phyloP scores from a whole-genome alignment of 2,113 vertebrate species.

The Oryzias curvinotus region DNA sequence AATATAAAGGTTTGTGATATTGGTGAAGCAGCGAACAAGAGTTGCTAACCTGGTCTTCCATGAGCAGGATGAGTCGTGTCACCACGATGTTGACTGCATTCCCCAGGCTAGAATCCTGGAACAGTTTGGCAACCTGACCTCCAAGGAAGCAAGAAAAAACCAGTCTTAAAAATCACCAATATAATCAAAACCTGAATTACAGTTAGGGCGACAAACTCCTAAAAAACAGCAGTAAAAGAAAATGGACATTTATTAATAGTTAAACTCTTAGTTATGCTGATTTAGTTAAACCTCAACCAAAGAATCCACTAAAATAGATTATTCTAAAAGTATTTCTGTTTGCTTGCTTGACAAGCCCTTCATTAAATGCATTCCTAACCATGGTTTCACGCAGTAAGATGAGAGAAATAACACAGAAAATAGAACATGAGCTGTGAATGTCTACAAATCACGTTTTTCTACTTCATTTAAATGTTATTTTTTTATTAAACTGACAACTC shows the following conservation, averaged over 20 bases:
- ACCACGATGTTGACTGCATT: constrained; percentile 96
- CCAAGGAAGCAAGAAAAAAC: constrained; percentile 99
- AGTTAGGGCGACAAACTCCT: background rate
- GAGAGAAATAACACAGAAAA: constrained; percentile 38
- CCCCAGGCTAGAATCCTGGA: constrained; percentile 99
- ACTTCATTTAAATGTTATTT: too few species aligned
- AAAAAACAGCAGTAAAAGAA: too few species aligned
- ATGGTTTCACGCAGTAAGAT: constrained; percentile 28
- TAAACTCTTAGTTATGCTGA: too few species aligned
- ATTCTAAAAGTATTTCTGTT: constrained; percentile 12
- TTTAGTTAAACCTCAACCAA: background rate
- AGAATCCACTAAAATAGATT: background rate
- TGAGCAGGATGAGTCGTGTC: constrained; percentile 93
- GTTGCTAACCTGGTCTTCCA: constrained; percentile 91
- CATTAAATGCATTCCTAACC: constrained; percentile 66
- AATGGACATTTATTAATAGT: too few species aligned
- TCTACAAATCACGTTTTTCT: constrained; percentile 1
- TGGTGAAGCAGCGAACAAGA: background rate
- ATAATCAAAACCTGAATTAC: background rate
- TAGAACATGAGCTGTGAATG: constrained; percentile 22
- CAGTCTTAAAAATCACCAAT: constrained; percentile 90
- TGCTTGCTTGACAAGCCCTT: constrained; percentile 47
- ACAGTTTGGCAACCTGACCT: constrained; percentile 99
- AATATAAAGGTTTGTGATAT: background rate
- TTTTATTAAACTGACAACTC: too few species aligned